Evolutionary conservation across 1,140 invertebrate genomes (phyloP).

Genomic region (Proctacanthus coquilletti): DNA sequence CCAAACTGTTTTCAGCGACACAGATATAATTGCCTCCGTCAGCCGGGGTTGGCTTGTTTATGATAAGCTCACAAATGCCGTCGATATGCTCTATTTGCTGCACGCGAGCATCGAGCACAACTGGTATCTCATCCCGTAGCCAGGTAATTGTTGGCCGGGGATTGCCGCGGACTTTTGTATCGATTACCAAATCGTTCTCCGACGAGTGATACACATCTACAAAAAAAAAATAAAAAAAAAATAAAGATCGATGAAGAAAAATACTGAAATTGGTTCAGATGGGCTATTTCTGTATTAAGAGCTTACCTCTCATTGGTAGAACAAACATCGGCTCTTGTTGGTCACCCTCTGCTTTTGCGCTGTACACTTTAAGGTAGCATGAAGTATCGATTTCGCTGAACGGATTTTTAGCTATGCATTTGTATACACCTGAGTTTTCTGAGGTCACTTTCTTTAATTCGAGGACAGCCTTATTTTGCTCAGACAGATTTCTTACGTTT

Average conservation of each 20-base stretch:
- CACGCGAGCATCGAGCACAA: slow-evolving; percentile 41
- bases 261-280: too few species aligned
- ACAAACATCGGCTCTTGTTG: slow-evolving; percentile 28
- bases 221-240: too few species aligned
- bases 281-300: too few species aligned
- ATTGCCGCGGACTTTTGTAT: slow-evolving; percentile 57
- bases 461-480: slow-evolving; percentile 24
- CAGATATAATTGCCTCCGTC: slow-evolving; percentile 58
- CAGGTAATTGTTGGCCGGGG: slow-evolving; percentile 61
- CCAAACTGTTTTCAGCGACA: slow-evolving; percentile 45
- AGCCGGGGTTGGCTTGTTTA: slow-evolving; percentile 41
- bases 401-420: slow-evolving; percentile 26
- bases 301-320: slow-evolving; percentile 26
- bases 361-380: slow-evolving; percentile 29
- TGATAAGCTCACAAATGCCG: slow-evolving; percentile 54
- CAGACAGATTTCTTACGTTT: slow-evolving; percentile 20
- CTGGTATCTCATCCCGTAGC: slow-evolving; percentile 50
- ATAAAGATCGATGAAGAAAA: too few species aligned
- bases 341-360: slow-evolving; percentile 24
- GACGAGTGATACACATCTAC: slow-evolving; percentile 50
- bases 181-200: slow-evolving; percentile 57
- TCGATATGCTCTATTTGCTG: slow-evolving; percentile 51
- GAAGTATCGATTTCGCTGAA: slow-evolving; percentile 26
- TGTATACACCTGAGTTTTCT: slow-evolving; percentile 24
- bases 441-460: slow-evolving; percentile 17